Evolutionary conservation across 2,888 invertebrate species (phyloP).

Genomic region (Ennomos fuscantarius): DNA sequence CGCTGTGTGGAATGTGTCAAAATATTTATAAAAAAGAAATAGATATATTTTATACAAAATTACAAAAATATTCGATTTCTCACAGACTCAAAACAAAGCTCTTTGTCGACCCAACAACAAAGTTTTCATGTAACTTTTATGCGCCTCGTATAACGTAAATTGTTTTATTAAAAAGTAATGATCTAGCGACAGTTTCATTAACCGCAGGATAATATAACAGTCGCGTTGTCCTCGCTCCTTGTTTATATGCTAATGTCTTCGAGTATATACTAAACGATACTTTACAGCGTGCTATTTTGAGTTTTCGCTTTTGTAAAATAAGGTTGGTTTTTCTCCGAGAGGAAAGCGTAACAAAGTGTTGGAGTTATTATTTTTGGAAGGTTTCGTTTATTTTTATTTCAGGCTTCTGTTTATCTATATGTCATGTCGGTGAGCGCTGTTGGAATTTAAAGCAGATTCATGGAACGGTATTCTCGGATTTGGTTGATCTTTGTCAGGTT

Average conservation of each 20-base stretch:
- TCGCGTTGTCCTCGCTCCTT: constrained; percentile 37
- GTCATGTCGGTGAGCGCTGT: constrained; percentile 13
- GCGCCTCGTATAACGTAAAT: constrained; percentile 16
- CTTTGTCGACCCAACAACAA: neutral
- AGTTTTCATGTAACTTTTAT: neutral
- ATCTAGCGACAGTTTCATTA: constrained; percentile 40
- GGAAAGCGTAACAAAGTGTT: constrained; percentile 20
- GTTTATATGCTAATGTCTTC: constrained; percentile 47
- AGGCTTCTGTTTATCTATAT: constrained; percentile 31
- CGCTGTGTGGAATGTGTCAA: no score
- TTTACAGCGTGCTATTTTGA: constrained; percentile 6
- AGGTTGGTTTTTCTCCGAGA: constrained; percentile 18
- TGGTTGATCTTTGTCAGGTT: no score
- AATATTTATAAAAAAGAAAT: no score
- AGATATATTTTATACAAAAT: no score
- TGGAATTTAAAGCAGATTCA: constrained; percentile 15
- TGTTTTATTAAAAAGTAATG: constrained; percentile 42
- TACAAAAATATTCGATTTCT: no score
- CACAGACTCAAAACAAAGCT: neutral
- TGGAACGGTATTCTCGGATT: no score
- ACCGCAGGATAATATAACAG: constrained; percentile 34
- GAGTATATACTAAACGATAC: constrained; percentile 38
- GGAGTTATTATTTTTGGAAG: constrained; percentile 34
- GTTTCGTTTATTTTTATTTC: constrained; percentile 38
- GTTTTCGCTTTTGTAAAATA: constrained; percentile 4